Evolutionary conservation across 2,113 vertebrate genomes (phyloP).

Genomic region (Sceloporus tristichus): DNA sequence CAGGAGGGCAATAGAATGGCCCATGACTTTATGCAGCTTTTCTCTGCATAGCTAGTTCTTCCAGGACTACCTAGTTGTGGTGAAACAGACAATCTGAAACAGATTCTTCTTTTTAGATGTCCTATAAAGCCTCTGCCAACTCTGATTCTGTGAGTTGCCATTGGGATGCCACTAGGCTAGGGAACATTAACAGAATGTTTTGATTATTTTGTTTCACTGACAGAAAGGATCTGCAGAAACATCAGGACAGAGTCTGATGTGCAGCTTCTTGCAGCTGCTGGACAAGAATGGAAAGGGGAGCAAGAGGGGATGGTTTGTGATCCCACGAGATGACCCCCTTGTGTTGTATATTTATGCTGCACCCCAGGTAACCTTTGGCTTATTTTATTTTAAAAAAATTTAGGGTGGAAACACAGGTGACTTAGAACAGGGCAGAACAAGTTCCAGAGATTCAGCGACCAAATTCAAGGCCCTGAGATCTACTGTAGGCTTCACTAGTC

Average conservation of each 20-base stretch:
- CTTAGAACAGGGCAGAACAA: neutral
- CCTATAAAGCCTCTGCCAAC: neutral
- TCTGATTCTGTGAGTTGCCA: neutral
- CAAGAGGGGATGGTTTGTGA: slow-evolving; percentile 77
- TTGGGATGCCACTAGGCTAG: neutral
- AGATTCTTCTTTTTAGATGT: too few relatives aligned
- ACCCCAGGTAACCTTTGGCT: slow-evolving; percentile 73
- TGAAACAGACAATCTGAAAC: too few relatives aligned
- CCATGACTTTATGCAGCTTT: neutral
- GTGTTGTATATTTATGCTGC: slow-evolving; percentile 81
- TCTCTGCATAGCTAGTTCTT: neutral
- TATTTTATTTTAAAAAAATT: rapidly evolving
- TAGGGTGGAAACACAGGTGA: neutral
- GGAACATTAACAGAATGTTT: neutral
- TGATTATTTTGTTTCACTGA: slow-evolving; percentile 11
- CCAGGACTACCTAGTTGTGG: neutral
- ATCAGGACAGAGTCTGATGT: slow-evolving; percentile 71
- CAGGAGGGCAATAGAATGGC: too few relatives aligned
- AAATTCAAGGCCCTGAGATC: too few relatives aligned
- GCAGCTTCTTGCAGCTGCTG: slow-evolving; percentile 80
- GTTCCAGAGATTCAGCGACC: too few relatives aligned
- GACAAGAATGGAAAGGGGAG: slow-evolving; percentile 72
- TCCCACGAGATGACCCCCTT: slow-evolving; percentile 77
- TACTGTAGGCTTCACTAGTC: too few relatives aligned
- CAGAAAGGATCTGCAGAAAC: slow-evolving; percentile 74